Conservation (phyloP, 1,140 invertebrate genomes). For the Drosophila navojoa region DNA sequence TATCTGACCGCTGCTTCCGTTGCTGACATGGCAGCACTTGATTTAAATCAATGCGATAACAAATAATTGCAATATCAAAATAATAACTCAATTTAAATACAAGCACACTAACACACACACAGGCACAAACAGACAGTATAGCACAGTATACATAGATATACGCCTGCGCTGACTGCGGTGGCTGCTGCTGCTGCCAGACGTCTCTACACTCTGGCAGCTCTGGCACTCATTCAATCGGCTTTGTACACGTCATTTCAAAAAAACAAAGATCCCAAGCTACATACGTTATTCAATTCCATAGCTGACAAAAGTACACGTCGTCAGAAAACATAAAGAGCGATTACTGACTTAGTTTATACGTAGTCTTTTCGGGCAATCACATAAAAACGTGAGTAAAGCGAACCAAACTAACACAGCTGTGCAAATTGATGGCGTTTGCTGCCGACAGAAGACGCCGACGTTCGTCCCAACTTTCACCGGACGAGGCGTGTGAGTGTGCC, state of each 20-base stretch:
- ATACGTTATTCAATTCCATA: slow-evolving; percentile 9
- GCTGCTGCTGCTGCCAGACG: background rate
- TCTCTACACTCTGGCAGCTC: slow-evolving; percentile 16
- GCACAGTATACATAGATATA: slow-evolving; percentile 6
- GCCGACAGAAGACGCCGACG: slow-evolving; percentile 18
- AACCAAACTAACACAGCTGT: slow-evolving; percentile 50
- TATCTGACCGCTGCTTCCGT: slow-evolving; percentile 1
- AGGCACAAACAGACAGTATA: background rate
- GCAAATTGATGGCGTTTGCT: slow-evolving; percentile 35
- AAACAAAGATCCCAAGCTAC: slow-evolving; percentile 42
- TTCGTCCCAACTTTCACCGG: slow-evolving; percentile 55
- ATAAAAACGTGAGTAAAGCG: slow-evolving; percentile 9
- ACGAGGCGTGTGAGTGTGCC: slow-evolving; percentile 5
- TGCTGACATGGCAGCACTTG: slow-evolving; percentile 29
- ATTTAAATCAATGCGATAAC: slow-evolving; percentile 19
- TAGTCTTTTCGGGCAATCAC: slow-evolving; percentile 1
- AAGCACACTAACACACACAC: slow-evolving; percentile 3
- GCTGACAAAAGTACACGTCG: slow-evolving; percentile 38
- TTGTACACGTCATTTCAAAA: slow-evolving; percentile 71
- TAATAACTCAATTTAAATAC: slow-evolving; percentile 27
- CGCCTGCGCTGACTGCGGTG: slow-evolving; percentile 54
- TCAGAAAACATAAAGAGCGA: slow-evolving; percentile 25
- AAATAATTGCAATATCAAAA: slow-evolving; percentile 25
- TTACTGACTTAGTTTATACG: background rate
- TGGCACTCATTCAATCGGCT: slow-evolving; percentile 56